These are phyloP conservation scores for Delia radicum DNA, from an alignment of 1,140 invertebrate species.

Conservation along the genomic window DNA sequence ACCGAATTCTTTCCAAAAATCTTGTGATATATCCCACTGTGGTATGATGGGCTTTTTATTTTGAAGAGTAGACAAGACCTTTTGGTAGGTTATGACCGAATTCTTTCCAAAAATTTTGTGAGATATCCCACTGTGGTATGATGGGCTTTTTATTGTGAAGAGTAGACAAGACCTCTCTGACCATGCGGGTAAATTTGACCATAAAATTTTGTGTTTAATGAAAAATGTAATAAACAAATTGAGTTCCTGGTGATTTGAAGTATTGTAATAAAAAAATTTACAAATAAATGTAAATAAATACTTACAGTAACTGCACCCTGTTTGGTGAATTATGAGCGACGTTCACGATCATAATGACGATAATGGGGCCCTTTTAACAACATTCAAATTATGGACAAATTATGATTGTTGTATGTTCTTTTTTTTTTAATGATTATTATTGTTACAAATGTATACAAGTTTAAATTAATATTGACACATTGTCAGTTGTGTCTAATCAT, in stretches of 20 bases:
- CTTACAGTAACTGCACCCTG: background rate
- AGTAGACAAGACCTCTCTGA: background rate
- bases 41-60: too few relatives aligned
- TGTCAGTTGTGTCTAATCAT: conserved; percentile 1
- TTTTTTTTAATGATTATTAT: background rate
- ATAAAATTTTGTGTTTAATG: background rate
- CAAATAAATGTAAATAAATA: background rate
- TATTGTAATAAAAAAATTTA: background rate
- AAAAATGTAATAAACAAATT: background rate
- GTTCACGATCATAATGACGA: background rate
- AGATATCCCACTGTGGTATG: too few relatives aligned
- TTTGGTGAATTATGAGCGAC: too few relatives aligned
- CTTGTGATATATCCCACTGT: too few relatives aligned
- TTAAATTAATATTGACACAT: conserved; percentile 5
- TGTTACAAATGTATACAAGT: background rate
- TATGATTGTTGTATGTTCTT: background rate
- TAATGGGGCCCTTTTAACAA: background rate
- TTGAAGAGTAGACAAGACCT: too few relatives aligned
- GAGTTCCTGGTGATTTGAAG: background rate
- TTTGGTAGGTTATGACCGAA: too few relatives aligned
- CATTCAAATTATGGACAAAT: background rate
- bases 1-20: too few relatives aligned
- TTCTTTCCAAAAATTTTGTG: too few relatives aligned
- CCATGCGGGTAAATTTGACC: background rate
- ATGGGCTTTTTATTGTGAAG: background rate